A percentile compares a stretch with the other conserved stretches of the same genome.
These are phyloP conservation scores for Drosophila saltans DNA, from an alignment of 1,140 invertebrate genomes.

Conservation along the genomic window DNA sequence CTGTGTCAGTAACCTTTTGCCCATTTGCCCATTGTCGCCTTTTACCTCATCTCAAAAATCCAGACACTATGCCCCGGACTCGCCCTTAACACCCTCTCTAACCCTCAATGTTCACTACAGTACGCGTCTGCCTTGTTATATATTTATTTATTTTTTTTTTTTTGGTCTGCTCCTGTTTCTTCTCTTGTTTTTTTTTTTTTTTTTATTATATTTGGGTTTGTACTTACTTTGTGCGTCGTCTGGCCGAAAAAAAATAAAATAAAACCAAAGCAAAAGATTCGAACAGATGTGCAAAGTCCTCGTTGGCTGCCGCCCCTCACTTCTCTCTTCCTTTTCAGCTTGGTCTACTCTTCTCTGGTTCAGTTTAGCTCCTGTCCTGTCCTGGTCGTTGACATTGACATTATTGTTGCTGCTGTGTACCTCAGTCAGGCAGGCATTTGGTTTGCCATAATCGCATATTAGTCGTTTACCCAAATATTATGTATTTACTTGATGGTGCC, in stretches of 20 bases:
- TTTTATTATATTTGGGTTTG: constrained; percentile 73
- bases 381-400: constrained; percentile 58
- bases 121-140: too few relatives aligned
- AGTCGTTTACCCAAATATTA: constrained; percentile 70
- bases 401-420: constrained; percentile 41
- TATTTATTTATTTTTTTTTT: background rate
- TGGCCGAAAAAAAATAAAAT: constrained; percentile 40
- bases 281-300: constrained; percentile 76
- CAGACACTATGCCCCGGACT: constrained; percentile 12
- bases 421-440: constrained; percentile 50
- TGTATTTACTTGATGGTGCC: constrained; percentile 68
- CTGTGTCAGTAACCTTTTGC: constrained; percentile 78
- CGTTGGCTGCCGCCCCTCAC: constrained; percentile 8
- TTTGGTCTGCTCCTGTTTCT: background rate
- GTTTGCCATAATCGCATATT: constrained; percentile 79
- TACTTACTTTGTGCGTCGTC: constrained; percentile 60
- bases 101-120: too few relatives aligned
- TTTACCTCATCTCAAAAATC: constrained; percentile 27
- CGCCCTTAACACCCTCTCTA: background rate
- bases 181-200: constrained; percentile 13
- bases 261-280: constrained; percentile 37
- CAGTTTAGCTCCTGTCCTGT: background rate
- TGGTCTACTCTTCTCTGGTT: background rate
- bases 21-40: constrained; percentile 54
- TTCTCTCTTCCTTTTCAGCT: too few relatives aligned